Evolutionary conservation across 1,140 invertebrate species (phyloP).

Genomic region (Xylocopa sonorina): DNA sequence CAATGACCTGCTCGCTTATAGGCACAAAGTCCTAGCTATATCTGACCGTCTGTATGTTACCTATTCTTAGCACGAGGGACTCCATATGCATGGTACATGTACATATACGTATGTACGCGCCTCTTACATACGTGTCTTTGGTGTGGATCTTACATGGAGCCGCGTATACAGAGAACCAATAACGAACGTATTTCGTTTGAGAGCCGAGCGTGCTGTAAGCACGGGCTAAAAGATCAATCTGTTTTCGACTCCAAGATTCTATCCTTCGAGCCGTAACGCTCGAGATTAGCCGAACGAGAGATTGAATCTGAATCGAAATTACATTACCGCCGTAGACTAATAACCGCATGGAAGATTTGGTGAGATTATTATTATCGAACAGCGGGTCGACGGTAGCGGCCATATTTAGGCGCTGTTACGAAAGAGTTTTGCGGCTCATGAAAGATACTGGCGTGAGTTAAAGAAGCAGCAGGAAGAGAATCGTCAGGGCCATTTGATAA

Average conservation of each 20-base stretch:
- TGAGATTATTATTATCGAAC: slow-evolving; percentile 46
- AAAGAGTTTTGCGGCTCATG: slow-evolving; percentile 59
- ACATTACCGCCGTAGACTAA: no score
- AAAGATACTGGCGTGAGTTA: slow-evolving; percentile 55
- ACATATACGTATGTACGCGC: slow-evolving; percentile 43
- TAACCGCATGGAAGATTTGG: background rate
- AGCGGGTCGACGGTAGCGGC: slow-evolving; percentile 31
- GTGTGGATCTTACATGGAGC: slow-evolving; percentile 49
- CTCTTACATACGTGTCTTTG: slow-evolving; percentile 44
- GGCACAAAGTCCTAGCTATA: slow-evolving; percentile 76
- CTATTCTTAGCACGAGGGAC: slow-evolving; percentile 76
- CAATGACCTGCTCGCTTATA: slow-evolving; percentile 79
- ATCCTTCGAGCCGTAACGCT: background rate
- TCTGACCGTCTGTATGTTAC: slow-evolving; percentile 73
- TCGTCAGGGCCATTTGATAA: slow-evolving; percentile 71
- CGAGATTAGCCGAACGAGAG: background rate
- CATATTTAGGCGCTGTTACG: slow-evolving; percentile 54
- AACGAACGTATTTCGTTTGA: slow-evolving; percentile 60
- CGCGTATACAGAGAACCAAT: slow-evolving; percentile 59
- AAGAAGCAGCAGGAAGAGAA: slow-evolving; percentile 66
- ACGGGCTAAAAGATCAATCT: background rate
- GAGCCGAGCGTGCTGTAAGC: background rate
- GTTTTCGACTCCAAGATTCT: background rate
- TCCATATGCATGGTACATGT: slow-evolving; percentile 67
- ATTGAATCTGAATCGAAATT: background rate